phyloP scores from a whole-genome alignment of 2,113 vertebrate genomes.

The Tragelaphus imberbis region DNA sequence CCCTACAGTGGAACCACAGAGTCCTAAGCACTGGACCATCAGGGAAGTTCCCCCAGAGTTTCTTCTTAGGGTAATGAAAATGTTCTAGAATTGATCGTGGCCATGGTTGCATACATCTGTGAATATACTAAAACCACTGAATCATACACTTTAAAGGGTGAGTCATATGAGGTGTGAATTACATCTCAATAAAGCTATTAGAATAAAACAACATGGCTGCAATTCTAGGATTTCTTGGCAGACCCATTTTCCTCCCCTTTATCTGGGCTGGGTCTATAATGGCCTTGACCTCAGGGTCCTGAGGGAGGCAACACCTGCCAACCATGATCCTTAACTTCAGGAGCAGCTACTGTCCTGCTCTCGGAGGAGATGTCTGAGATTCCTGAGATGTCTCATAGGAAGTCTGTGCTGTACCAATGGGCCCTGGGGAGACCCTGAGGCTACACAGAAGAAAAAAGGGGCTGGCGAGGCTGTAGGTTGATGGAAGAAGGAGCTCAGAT shows the following conservation, averaged over 20 bases:
- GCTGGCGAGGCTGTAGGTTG: not conserved
- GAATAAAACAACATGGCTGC: not conserved
- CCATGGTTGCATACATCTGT: not conserved
- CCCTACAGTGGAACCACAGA: not conserved
- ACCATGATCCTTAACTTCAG: not conserved
- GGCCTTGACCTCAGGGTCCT: accelerated
- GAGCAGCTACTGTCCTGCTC: not conserved
- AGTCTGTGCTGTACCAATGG: not conserved
- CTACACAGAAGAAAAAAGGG: not conserved
- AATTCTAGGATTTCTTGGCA: not conserved
- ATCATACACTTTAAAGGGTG: not conserved
- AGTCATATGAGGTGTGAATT: not conserved
- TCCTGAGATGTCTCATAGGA: not conserved
- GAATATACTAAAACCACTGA: not conserved
- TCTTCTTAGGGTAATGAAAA: not conserved
- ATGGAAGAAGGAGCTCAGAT: not conserved
- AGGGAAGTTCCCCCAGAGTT: not conserved
- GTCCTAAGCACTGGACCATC: not conserved
- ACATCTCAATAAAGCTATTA: not conserved
- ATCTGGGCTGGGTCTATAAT: not conserved
- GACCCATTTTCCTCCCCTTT: not conserved
- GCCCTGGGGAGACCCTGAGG: not conserved
- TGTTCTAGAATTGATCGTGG: not conserved
- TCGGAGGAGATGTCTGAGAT: not conserved
- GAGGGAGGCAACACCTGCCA: not conserved